Evolutionary conservation across 2,888 invertebrate genomes (phyloP), one percentile per base, ranked within the genome.

Genomic region (Limnephilus lunatus): DNA sequence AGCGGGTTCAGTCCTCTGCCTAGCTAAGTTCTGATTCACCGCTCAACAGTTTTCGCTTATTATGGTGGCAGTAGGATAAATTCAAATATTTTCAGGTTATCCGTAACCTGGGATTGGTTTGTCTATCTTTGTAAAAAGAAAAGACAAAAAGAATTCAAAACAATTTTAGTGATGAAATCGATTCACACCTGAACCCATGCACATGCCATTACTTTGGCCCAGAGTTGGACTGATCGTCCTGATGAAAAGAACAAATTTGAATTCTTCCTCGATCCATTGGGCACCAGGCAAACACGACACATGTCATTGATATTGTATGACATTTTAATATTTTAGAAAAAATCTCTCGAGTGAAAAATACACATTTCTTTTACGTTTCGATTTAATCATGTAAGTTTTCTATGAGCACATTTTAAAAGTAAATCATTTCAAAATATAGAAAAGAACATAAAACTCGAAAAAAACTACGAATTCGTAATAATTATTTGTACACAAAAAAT

Each of bases 191-290:
- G 94, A 53, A 94, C 94, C 94, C 94, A 94, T 39, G 94, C 94
- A 91, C 94, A 94, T 11, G 94, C 94, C 94, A 94, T 94, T 5
- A 94, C 92, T 92, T 94, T 94, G 12, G 94, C 92, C 93, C 94
- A 93, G 44, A 93, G 92, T 82, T 93, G 94, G 81, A 92, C 91
- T 14, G 94, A 94, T 80, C 94, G 89, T 85, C 94, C 94, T 14
- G 93, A 91, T 19, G 94, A 91, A 88, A 93, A 93, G 90, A 94
- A 94, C 48, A 94, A 91, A 93, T 94, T 94, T n/a, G 93, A 93
- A 89, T 93, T 91, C 81, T 91, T 93, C 35, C 92, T 93, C 7
- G 92, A 89, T 30, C 91, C 85, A 15, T 92, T 92, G 12, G 94
- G 93, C 19, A 91, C 88, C 90, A 94, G 89, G 82, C 93, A 93